phyloP scores from a whole-genome alignment of 2,113 vertebrate species.

The Actenoides hombroni region DNA sequence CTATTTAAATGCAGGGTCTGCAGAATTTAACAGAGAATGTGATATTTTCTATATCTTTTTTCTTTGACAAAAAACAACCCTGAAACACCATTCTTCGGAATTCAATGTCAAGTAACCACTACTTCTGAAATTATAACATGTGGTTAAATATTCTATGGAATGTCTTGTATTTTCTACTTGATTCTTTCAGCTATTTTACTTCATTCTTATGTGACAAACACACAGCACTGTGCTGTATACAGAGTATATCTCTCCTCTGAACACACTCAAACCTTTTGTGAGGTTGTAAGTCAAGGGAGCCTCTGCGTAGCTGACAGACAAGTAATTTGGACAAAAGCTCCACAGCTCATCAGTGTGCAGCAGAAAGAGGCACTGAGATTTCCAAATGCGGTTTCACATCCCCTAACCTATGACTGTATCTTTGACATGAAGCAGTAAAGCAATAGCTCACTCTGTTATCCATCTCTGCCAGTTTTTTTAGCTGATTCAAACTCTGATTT shows the following conservation, averaged over 20 bases:
- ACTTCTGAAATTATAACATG: neutral
- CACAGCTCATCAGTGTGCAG: neutral
- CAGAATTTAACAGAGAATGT: neutral
- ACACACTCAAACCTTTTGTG: neutral
- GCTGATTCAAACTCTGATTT: constrained; percentile 48
- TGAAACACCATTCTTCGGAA: neutral
- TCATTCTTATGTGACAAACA: neutral
- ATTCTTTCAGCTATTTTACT: neutral
- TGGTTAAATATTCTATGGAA: neutral
- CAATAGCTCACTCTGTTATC: constrained; percentile 18
- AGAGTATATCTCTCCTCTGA: neutral
- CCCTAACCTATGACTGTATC: neutral
- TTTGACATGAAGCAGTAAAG: constrained; percentile 18
- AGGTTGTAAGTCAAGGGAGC: constrained; percentile 9
- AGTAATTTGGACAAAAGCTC: constrained; percentile 12
- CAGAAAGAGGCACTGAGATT: neutral
- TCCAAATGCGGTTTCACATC: neutral
- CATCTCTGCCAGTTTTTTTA: constrained; percentile 23
- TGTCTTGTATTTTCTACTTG: neutral
- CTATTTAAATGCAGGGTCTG: neutral
- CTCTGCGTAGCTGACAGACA: neutral
- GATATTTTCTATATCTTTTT: neutral
- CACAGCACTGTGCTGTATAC: neutral
- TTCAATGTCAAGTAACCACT: neutral
- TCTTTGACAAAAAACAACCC: neutral